These are phyloP conservation scores for Leptobrachium ailaonicum DNA, from an alignment of 2,113 vertebrate species.

Conservation along the genomic window DNA sequence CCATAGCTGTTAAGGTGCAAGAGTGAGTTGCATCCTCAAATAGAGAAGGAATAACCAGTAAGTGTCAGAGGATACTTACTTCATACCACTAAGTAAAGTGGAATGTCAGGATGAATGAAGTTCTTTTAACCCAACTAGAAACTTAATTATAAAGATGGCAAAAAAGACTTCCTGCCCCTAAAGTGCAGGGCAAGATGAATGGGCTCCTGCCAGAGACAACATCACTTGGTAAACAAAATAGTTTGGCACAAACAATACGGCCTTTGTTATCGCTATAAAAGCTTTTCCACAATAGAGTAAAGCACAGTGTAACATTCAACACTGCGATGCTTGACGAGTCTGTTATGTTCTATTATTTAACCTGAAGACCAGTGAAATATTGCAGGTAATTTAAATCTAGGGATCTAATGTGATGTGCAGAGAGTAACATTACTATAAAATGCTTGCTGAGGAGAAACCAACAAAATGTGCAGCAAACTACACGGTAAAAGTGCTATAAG, in stretches of 20 bases:
- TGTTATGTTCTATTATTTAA: not conserved
- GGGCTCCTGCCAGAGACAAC: slow-evolving; percentile 7
- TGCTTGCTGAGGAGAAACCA: not conserved
- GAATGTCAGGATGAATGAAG: not conserved
- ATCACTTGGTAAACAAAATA: slow-evolving; percentile 25
- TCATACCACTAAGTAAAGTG: not conserved
- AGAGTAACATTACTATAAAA: not conserved
- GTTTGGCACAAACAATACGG: slow-evolving; percentile 8
- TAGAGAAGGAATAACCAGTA: slow-evolving; percentile 5
- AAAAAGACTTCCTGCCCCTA: slow-evolving; percentile 23
- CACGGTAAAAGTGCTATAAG: no score
- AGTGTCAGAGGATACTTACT: not conserved
- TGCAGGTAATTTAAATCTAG: not conserved
- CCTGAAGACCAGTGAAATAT: not conserved
- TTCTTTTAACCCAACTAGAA: not conserved
- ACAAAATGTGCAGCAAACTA: not conserved
- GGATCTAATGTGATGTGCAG: no score
- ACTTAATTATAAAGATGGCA: slow-evolving; percentile 22
- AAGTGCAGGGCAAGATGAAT: slow-evolving; percentile 3
- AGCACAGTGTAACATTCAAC: not conserved
- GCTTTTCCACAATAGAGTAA: not conserved
- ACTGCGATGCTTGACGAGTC: not conserved
- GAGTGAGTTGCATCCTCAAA: slow-evolving; percentile 13
- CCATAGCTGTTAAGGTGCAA: slow-evolving; percentile 5
- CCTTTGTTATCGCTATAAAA: slow-evolving; percentile 8